A percentile compares a stretch with the other conserved stretches of the same genome.
phyloP scores from a whole-genome alignment of 2,113 vertebrate genomes.

The Vidua macroura region DNA sequence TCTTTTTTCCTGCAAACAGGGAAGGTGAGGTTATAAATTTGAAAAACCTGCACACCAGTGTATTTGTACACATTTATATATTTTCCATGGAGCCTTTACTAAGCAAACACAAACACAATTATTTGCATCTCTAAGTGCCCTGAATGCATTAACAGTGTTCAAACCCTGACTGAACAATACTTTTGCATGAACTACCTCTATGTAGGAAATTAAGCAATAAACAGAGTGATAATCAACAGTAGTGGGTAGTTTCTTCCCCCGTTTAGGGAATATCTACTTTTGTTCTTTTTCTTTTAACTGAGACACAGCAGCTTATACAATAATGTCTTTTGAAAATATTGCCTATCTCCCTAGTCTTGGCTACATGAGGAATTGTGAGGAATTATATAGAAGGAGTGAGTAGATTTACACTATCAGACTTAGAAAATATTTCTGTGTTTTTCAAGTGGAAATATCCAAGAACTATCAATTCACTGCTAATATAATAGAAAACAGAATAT shows the following conservation, averaged over 20 bases:
- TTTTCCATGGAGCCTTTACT: background rate
- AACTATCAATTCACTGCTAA: background rate
- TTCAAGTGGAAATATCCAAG: background rate
- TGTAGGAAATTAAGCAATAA: background rate
- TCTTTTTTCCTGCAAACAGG: background rate
- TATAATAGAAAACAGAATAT: background rate
- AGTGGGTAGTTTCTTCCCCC: background rate
- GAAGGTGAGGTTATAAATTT: background rate
- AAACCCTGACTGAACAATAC: background rate
- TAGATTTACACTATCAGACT: background rate
- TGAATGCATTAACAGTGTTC: background rate
- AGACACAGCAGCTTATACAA: background rate
- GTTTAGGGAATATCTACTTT: background rate
- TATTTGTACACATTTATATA: background rate
- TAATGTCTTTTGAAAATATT: background rate
- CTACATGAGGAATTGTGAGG: background rate
- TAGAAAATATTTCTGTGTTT: background rate
- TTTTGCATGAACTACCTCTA: background rate
- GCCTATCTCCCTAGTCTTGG: accelerated
- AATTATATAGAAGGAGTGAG: background rate
- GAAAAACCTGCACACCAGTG: background rate
- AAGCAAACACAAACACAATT: background rate
- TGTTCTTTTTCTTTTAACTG: background rate
- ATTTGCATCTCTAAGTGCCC: background rate
- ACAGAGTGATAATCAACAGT: background rate